Evolutionary conservation across 2,797 vertebrate genomes (phyloP).

Genomic region (Anguilla marmorata): DNA sequence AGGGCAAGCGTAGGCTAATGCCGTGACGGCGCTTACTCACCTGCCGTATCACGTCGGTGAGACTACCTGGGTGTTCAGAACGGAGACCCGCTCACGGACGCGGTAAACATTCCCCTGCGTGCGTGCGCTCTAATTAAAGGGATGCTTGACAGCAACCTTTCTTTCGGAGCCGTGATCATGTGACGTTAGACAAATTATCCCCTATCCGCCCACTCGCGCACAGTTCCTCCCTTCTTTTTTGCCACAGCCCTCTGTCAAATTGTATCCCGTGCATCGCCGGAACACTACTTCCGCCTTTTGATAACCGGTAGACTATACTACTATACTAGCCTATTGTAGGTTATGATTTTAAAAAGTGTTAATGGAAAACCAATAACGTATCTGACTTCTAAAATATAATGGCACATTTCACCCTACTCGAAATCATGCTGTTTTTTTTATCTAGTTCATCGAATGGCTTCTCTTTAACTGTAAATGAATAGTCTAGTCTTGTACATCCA

Average conservation of each 20-base stretch:
- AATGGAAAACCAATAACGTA: background rate
- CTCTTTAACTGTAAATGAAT: too few relatives aligned
- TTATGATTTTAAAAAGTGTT: background rate
- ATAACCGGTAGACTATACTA: background rate
- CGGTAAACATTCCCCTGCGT: background rate
- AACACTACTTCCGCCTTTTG: slow-evolving; percentile 18
- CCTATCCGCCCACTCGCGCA: slow-evolving; percentile 13
- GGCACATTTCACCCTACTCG: background rate
- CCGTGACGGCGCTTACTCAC: slow-evolving; percentile 5
- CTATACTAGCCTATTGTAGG: background rate
- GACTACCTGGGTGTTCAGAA: background rate
- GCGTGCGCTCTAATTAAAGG: slow-evolving; percentile 26
- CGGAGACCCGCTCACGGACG: background rate
- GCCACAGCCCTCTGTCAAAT: slow-evolving; percentile 24
- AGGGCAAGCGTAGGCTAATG: background rate
- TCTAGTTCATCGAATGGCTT: background rate
- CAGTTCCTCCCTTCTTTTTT: background rate
- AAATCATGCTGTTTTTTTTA: background rate
- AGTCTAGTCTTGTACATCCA: too few relatives aligned
- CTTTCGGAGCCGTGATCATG: slow-evolving; percentile 21
- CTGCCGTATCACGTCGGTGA: slow-evolving; percentile 21
- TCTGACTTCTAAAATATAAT: background rate
- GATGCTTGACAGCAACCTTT: slow-evolving; percentile 23
- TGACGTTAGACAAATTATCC: slow-evolving; percentile 26
- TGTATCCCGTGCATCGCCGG: slow-evolving; percentile 28